A percentile compares a stretch with the other conserved stretches of the same genome.
These are phyloP conservation scores for Helleia helle DNA, from an alignment of 2,888 invertebrate species.

Conservation along the genomic window DNA sequence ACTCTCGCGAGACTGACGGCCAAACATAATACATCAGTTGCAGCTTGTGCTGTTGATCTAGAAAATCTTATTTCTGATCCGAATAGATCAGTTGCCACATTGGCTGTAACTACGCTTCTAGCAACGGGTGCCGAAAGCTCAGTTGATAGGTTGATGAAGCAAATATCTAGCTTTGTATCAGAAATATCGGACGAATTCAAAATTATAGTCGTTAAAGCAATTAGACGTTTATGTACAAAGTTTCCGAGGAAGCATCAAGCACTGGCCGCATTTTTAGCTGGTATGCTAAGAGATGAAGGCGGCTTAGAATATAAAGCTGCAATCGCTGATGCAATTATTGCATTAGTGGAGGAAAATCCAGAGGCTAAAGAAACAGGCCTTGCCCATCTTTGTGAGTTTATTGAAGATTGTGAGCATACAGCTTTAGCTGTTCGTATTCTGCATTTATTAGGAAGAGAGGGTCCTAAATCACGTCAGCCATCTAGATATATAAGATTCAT, in stretches of 20 bases:
- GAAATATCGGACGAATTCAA: conserved; percentile 99
- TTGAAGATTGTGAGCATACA: conserved; percentile 99
- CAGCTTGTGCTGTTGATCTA: conserved; percentile 97
- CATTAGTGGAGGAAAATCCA: conserved; percentile 97
- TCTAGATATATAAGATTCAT: conserved; percentile 89
- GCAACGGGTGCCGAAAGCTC: conserved; percentile 99
- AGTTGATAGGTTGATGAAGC: conserved; percentile 99
- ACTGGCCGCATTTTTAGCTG: conserved; percentile 96
- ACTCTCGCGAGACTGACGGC: conserved; percentile 97
- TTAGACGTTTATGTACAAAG: conserved; percentile 91
- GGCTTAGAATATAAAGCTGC: conserved; percentile 98
- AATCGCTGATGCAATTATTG: conserved; percentile 98
- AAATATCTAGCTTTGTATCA: conserved; percentile 97
- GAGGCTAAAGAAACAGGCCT: conserved; percentile 98
- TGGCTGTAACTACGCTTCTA: conserved; percentile 97
- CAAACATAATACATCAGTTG: conserved; percentile 96
- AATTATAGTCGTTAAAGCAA: conserved; percentile 97
- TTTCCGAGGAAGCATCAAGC: conserved; percentile 98
- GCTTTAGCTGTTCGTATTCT: conserved; percentile 96
- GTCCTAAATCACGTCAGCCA: conserved; percentile 95
- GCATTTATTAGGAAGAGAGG: conserved; percentile 96
- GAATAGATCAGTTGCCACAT: conserved; percentile 97
- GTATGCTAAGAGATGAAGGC: conserved; percentile 97
- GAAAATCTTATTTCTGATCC: conserved; percentile 98
- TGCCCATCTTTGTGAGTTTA: conserved; percentile 98